Evolutionary conservation across 2,888 invertebrate species (phyloP), one percentile per base, ranked within the genome.

Genomic region (Hyppa rectilinea): DNA sequence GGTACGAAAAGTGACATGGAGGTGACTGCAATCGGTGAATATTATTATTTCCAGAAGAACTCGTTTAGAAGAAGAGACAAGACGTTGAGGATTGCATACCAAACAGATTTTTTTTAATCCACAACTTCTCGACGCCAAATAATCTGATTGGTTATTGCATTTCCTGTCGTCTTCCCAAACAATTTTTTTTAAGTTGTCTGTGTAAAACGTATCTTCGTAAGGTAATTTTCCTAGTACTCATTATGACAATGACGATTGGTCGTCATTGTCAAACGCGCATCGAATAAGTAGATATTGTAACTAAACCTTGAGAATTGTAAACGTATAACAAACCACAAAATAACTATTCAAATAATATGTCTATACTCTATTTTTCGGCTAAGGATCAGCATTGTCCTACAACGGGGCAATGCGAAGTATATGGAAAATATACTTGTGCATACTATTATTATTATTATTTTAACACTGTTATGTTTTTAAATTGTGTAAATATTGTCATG

Each of bases 311-410:
- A 69, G 12, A 36, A 47, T 52, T 29, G 20, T 52, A 58, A 68
- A 50, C 34, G 20, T 59, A 34, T 29, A 34, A 45, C 49, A 61
- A 68, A 61, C 40, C 56, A 67, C 56, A 68, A 75, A 56, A 75
- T 47, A 50, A 38, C 29, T 43, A 61, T 56, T 38, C 31, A 56
- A 38, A 45, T 31, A n/a, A n/a, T n/a, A n/a, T n/a, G n/a, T n/a
- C n/a, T n/a, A n/a, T n/a, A n/a, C n/a, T n/a, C n/a, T n/a, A n/a
- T n/a, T n/a, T n/a, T n/a, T n/a, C n/a, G n/a, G n/a, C n/a, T n/a
- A n/a, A n/a, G n/a, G n/a, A n/a, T n/a, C n/a, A n/a, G n/a, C n/a
- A n/a, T n/a, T n/a, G n/a, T n/a, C n/a, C n/a, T n/a, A n/a, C n/a
- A n/a, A n/a, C n/a, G n/a, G n/a, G n/a, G n/a, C n/a, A n/a, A n/a